These are phyloP conservation scores for Orussus abietinus DNA, from an alignment of 1,140 invertebrate species.

Conservation along the genomic window DNA sequence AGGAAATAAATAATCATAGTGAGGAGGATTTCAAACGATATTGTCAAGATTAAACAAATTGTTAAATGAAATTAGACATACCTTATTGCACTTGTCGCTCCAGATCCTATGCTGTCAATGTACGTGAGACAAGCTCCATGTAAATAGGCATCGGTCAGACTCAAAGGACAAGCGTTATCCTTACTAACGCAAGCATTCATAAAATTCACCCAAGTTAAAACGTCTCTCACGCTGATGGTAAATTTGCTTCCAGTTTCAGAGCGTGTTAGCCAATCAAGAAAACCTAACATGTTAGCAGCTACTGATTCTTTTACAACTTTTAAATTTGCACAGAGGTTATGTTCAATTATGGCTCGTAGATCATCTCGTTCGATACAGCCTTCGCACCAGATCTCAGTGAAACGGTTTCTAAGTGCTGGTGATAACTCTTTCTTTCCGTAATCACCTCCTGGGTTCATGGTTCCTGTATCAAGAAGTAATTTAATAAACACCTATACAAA, in stretches of 20 bases:
- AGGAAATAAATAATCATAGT: too few species aligned
- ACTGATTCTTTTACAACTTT: constrained; percentile 58
- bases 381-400: constrained; percentile 99
- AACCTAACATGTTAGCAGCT: constrained; percentile 69
- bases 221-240: constrained; percentile 87
- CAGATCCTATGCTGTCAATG: constrained; percentile 82
- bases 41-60: constrained; percentile 1
- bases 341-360: constrained; percentile 71
- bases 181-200: constrained; percentile 66
- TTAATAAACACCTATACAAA: constrained; percentile 1
- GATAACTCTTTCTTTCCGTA: constrained; percentile 99
- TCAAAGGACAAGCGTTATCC: constrained; percentile 38
- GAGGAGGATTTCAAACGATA: too few species aligned
- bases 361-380: constrained; percentile 65
- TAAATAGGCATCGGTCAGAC: constrained; percentile 66
- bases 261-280: constrained; percentile 73
- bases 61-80: constrained; percentile 24
- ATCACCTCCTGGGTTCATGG: constrained; percentile 99
- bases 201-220: constrained; percentile 90
- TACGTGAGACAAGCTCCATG: constrained; percentile 90
- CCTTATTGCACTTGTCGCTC: constrained; percentile 62
- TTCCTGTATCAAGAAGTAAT: constrained; percentile 43
- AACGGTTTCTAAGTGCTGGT: constrained; percentile 93
- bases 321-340: constrained; percentile 64
- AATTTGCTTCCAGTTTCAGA: constrained; percentile 74